Evolutionary conservation across 2,797 vertebrate genomes (phyloP).

Genomic region (Enteromius afrohamiltoni): DNA sequence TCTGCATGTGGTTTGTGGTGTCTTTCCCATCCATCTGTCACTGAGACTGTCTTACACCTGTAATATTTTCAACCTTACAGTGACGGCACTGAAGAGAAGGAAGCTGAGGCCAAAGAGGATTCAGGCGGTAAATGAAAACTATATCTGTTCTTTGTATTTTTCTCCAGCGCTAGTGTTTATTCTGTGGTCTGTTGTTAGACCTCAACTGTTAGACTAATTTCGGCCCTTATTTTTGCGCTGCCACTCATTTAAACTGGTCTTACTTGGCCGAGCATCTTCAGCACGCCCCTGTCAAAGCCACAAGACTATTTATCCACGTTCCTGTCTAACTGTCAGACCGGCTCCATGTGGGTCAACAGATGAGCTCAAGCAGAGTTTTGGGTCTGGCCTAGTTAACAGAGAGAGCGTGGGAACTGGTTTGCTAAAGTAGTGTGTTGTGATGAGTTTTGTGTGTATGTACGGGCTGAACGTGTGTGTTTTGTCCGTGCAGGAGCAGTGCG

Average conservation of each 20-base stretch:
- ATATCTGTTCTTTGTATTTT: constrained; percentile 4
- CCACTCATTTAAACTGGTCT: constrained; percentile 55
- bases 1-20: constrained; percentile 62
- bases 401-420: constrained; percentile 64
- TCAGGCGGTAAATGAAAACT: constrained; percentile 79
- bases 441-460: constrained; percentile 17
- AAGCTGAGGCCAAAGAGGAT: constrained; percentile 83
- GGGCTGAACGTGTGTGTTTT: constrained; percentile 25
- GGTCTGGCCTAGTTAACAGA: constrained; percentile 49
- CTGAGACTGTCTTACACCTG: constrained; percentile 57
- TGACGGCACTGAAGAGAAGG: constrained; percentile 90
- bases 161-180: background rate
- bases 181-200: constrained; percentile 25
- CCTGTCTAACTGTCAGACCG: constrained; percentile 57
- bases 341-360: constrained; percentile 54
- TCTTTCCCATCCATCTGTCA: constrained; percentile 59
- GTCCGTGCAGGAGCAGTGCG: constrained; percentile 75
- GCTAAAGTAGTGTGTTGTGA: constrained; percentile 48
- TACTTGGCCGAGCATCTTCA: constrained; percentile 68
- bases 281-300: constrained; percentile 68
- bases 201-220: constrained; percentile 32
- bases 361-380: constrained; percentile 53
- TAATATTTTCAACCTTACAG: constrained; percentile 75
- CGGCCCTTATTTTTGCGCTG: constrained; percentile 28
- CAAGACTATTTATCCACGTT: constrained; percentile 70